These are phyloP conservation scores for Acyrthosiphon pisum DNA, from an alignment of 1,140 invertebrate genomes.

Conservation along the genomic window DNA sequence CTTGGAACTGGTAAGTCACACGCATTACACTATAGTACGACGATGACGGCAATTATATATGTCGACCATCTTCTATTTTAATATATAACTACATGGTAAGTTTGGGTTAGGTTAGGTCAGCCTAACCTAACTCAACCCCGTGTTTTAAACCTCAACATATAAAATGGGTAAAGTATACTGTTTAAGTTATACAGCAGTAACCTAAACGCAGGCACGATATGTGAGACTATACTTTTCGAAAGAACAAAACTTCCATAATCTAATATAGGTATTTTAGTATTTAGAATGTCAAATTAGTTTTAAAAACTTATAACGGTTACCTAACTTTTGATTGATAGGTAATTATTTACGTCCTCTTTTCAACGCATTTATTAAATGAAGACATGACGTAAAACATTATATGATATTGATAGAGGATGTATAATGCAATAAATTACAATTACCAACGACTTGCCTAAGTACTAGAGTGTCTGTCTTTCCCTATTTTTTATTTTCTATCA, in stretches of 20 bases:
- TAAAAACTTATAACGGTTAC: neutral
- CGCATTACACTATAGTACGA: neutral
- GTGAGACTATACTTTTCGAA: neutral
- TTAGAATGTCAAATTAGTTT: neutral
- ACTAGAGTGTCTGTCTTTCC: neutral
- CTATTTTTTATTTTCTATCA: neutral
- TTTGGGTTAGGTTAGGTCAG: too few species aligned
- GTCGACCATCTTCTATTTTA: neutral
- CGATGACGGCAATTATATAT: neutral
- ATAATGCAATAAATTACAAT: neutral
- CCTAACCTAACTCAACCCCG: neutral
- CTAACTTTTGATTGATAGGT: neutral
- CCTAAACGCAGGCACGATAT: neutral
- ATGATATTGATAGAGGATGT: neutral
- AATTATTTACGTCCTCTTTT: neutral
- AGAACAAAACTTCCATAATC: neutral
- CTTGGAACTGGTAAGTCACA: slow-evolving; percentile 57
- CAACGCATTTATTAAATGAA: neutral
- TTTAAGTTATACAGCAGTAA: neutral
- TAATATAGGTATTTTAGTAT: too few species aligned
- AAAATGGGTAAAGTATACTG: neutral
- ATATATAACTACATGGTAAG: neutral
- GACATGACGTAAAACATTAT: neutral
- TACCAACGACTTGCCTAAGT: neutral
- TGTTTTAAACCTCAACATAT: neutral